Conservation (phyloP, 2,888 invertebrate genomes). For the Miltochrista miniata region DNA sequence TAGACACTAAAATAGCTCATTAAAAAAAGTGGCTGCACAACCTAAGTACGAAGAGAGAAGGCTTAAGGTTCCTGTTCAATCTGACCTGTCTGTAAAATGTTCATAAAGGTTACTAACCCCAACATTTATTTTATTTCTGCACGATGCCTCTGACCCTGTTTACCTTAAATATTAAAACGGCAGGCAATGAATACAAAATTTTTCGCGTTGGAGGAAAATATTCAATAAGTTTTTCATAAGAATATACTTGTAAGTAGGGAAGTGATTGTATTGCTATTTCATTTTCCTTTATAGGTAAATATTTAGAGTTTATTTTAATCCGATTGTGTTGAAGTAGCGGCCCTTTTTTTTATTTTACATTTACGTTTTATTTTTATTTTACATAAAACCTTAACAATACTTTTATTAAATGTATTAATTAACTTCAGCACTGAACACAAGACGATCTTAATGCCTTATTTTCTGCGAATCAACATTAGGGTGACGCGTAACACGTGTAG, state of each 20-base stretch:
- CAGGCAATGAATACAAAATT: conserved; percentile 49
- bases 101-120: conserved; percentile 49
- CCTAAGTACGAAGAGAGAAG: not conserved
- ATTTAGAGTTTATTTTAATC: not conserved
- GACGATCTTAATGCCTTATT: too few relatives aligned
- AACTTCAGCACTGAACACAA: too few relatives aligned
- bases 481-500: too few relatives aligned
- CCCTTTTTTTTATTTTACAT: too few relatives aligned
- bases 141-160: conserved; percentile 60
- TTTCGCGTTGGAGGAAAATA: conserved; percentile 39
- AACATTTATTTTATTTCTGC: conserved; percentile 45
- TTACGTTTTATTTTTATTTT: too few relatives aligned
- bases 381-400: too few relatives aligned
- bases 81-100: conserved; percentile 13
- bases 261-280: conserved; percentile 27
- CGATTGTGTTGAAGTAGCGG: not conserved
- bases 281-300: conserved; percentile 6
- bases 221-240: conserved; percentile 48
- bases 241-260: conserved; percentile 13
- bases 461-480: too few relatives aligned
- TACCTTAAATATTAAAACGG: conserved; percentile 55
- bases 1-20: not conserved
- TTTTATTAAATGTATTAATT: too few relatives aligned
- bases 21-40: not conserved
- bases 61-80: not conserved